phyloP scores from a whole-genome alignment of 1,140 invertebrate species.

The Achroia grisella region DNA sequence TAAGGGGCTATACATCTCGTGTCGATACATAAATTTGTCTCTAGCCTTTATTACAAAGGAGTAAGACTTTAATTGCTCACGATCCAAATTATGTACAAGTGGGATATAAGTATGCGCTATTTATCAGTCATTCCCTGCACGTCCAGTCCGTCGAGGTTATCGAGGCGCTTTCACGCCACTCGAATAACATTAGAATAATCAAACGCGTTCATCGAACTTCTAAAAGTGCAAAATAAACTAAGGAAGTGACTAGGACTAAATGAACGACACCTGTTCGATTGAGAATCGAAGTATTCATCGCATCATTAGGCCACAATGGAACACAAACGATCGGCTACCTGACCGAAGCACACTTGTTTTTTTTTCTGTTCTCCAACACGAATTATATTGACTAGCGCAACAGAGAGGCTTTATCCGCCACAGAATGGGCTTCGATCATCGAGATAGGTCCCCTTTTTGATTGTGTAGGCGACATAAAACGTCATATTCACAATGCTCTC shows the following conservation, averaged over 20 bases:
- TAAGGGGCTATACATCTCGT: conserved; percentile 31
- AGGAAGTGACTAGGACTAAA: conserved; percentile 9
- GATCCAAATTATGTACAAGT: conserved; percentile 8
- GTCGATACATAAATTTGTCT: conserved; percentile 12
- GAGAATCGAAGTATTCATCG: conserved; percentile 32
- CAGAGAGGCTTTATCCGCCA: conserved; percentile 10
- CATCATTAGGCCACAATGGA: conserved; percentile 54
- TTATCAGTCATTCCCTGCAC: conserved; percentile 56
- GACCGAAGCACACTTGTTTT: conserved; percentile 21
- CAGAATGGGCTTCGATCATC: conserved; percentile 19
- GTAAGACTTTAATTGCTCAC: conserved; percentile 21
- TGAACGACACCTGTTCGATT: conserved; percentile 26
- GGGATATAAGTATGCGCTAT: conserved; percentile 32
- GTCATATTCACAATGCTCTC: conserved; percentile 42
- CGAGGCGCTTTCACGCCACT: conserved; percentile 62
- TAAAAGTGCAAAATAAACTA: conserved; percentile 46
- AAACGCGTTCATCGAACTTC: conserved; percentile 60
- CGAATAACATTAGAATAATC: conserved; percentile 69
- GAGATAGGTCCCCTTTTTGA: conserved; percentile 31
- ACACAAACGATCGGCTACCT: conserved; percentile 39
- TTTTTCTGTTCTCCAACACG: conserved; percentile 11
- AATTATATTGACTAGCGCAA: not conserved
- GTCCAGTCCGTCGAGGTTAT: conserved; percentile 52
- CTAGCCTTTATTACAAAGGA: conserved; percentile 20
- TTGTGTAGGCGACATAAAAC: conserved; percentile 43